phyloP scores from a whole-genome alignment of 2,113 vertebrate species.

The Bos taurus region ARS-UCD2.0 NC_037344.1:12420501-12421000 shows the following conservation, averaged over 20 bases:
- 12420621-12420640: constrained; percentile 11
- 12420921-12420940: neutral
- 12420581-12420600: neutral
- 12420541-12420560: constrained; percentile 20
- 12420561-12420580: constrained; percentile 14
- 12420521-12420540: constrained; percentile 21
- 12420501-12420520: constrained; percentile 49
- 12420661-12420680: neutral
- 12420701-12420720: neutral
- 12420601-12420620: constrained; percentile 15
- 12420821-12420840: neutral
- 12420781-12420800: neutral
- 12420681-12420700: neutral
- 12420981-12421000: neutral
- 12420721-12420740: neutral
- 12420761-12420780: neutral
- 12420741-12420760: neutral
- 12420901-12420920: neutral
- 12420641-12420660: neutral
- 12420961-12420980: neutral
- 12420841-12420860: neutral
- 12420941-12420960: neutral
- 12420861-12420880: neutral
- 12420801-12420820: neutral
- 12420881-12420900: neutral